Conservation (phyloP, 2,113 vertebrate species). For the Solenodon paradoxus region DNA sequence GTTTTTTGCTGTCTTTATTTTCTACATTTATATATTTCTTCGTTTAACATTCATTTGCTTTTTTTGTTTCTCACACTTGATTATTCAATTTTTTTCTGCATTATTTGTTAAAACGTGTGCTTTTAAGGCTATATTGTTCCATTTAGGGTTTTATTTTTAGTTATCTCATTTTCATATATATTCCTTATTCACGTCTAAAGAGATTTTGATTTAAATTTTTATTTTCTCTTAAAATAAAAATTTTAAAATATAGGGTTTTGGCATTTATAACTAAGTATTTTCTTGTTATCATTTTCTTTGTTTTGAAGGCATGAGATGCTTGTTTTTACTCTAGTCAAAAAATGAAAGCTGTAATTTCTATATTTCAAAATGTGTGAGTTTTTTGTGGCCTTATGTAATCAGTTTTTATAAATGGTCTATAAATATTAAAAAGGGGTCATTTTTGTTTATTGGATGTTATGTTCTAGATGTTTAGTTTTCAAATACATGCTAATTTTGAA, state of each 20-base stretch:
- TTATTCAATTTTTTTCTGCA: not conserved
- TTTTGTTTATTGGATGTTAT: not conserved
- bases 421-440: not conserved
- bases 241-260: not conserved
- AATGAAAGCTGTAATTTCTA: not conserved
- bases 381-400: not conserved
- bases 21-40: not conserved
- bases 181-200: not conserved
- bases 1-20: not conserved
- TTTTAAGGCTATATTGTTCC: not conserved
- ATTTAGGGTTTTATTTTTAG: not conserved
- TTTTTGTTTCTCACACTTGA: not conserved
- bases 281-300: not conserved
- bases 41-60: not conserved
- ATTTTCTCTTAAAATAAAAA: slow-evolving; percentile 2
- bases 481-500: not conserved
- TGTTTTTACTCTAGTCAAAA: not conserved
- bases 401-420: not conserved
- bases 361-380: not conserved
- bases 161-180: not conserved
- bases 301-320: not conserved
- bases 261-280: not conserved
- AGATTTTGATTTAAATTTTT: slow-evolving; percentile 24
- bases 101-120: not conserved
- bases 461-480: not conserved